Percentiles rank a stretch among this genome's conserved stretches.
Conservation (phyloP, 1,140 invertebrate genomes). For the Phymorhynchus buccinoides region DNA sequence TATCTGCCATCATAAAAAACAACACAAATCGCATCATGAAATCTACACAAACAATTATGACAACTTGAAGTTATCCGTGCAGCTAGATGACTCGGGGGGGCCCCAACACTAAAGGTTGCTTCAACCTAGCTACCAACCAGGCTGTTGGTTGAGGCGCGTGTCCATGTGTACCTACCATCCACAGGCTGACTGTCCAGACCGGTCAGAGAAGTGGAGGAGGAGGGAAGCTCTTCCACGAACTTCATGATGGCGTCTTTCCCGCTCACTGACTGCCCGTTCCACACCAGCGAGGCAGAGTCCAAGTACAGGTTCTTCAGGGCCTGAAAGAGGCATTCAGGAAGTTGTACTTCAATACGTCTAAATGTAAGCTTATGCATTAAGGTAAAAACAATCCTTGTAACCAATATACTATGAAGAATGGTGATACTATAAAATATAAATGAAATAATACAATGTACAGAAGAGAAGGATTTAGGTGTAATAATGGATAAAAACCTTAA, state of each 20-base stretch:
- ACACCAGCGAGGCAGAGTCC: constrained; percentile 84
- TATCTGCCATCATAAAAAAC: too few relatives aligned
- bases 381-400: background rate
- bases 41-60: too few relatives aligned
- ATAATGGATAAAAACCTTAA: background rate
- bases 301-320: constrained; percentile 84
- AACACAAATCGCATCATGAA: too few relatives aligned
- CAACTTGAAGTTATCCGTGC: too few relatives aligned
- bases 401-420: background rate
- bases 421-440: background rate
- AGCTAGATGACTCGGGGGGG: too few relatives aligned
- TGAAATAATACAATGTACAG: background rate
- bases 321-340: constrained; percentile 73
- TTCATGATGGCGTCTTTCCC: constrained; percentile 85
- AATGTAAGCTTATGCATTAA: background rate
- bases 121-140: too few relatives aligned
- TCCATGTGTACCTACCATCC: constrained; percentile 75
- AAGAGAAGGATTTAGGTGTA: background rate
- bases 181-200: constrained; percentile 87
- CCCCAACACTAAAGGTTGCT: too few relatives aligned
- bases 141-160: too few relatives aligned
- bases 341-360: too few relatives aligned
- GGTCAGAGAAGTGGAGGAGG: constrained; percentile 80
- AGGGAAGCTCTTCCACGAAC: constrained; percentile 83
- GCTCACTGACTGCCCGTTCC: constrained; percentile 87